phyloP scores from a whole-genome alignment of 2,797 vertebrate species.

The Centroberyx gerrardi region DNA sequence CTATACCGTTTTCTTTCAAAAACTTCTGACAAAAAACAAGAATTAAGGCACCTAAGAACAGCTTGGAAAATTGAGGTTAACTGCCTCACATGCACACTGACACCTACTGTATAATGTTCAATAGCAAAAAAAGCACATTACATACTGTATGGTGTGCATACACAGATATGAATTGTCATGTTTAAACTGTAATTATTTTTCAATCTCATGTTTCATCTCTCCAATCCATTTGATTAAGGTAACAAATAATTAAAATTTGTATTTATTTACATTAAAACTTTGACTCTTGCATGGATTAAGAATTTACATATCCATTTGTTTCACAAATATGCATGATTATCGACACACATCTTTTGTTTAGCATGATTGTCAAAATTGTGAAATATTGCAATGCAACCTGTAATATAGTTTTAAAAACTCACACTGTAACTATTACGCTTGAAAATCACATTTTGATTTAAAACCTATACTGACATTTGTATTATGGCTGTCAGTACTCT shows the following conservation, averaged over 20 bases:
- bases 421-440: not conserved
- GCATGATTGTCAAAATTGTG: not conserved
- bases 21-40: constrained; percentile 21
- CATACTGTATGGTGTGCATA: constrained; percentile 16
- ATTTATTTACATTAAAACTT: constrained; percentile 36
- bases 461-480: constrained; percentile 24
- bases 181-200: constrained; percentile 5
- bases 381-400: constrained; percentile 18
- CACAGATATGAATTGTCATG: not conserved
- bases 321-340: constrained; percentile 13
- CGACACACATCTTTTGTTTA: constrained; percentile 10
- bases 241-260: not conserved
- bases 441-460: constrained; percentile 25
- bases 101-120: not conserved
- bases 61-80: not conserved
- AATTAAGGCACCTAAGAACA: constrained; percentile 6
- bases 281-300: not conserved
- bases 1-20: constrained; percentile 8
- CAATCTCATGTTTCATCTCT: constrained; percentile 18
- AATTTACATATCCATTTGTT: constrained; percentile 26
- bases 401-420: constrained; percentile 38
- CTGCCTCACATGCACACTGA: not conserved
- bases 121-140: not conserved
- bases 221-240: not conserved
- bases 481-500: constrained; percentile 36